phyloP scores from a whole-genome alignment of 2,888 invertebrate genomes.

The Malachius bipustulatus region DNA sequence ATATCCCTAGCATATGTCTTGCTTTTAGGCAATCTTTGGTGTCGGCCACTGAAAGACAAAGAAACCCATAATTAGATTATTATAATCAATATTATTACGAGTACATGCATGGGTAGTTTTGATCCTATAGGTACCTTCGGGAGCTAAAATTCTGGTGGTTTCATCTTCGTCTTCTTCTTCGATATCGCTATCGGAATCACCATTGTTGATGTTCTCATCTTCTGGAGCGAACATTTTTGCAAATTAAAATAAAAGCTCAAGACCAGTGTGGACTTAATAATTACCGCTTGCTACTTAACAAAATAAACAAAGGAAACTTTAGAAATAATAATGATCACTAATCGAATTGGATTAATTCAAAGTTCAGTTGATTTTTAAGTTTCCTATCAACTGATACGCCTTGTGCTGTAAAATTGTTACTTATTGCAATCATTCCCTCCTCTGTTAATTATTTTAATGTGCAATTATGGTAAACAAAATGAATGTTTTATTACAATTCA shows the following conservation, averaged over 20 bases:
- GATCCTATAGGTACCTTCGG: too few relatives aligned
- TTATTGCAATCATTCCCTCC: too few relatives aligned
- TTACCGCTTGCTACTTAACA: not conserved
- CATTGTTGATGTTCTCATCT: constrained; percentile 6
- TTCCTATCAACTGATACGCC: too few relatives aligned
- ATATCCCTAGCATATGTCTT: constrained; percentile 64
- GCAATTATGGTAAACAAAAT: too few relatives aligned
- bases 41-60: constrained; percentile 40
- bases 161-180: constrained; percentile 35
- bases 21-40: constrained; percentile 58
- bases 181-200: constrained; percentile 22
- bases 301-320: not conserved
- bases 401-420: too few relatives aligned
- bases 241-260: too few relatives aligned
- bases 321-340: too few relatives aligned
- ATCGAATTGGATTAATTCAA: too few relatives aligned
- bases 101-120: constrained; percentile 9
- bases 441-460: too few relatives aligned
- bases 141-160: constrained; percentile 33
- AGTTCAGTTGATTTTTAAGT: too few relatives aligned
- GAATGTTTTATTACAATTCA: too few relatives aligned
- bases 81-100: constrained; percentile 4
- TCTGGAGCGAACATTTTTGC: not conserved
- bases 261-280: not conserved
- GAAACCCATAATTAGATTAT: constrained; percentile 6